phyloP scores from a whole-genome alignment of 2,113 vertebrate species.

The Pithys albifrons region DNA sequence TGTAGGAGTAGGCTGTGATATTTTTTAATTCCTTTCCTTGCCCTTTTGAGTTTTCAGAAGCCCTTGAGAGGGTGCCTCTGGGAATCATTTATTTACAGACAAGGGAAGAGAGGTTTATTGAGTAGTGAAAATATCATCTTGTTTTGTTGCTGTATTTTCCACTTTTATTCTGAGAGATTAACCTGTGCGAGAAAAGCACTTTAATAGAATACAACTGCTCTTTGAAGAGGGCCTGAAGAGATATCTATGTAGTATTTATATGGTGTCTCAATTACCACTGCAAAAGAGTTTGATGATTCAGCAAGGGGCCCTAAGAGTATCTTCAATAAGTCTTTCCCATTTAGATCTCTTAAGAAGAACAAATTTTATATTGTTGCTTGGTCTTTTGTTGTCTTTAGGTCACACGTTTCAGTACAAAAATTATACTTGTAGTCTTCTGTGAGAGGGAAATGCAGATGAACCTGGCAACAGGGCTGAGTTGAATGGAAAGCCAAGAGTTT shows the following conservation, averaged over 20 bases:
- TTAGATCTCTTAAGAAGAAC: constrained; percentile 46
- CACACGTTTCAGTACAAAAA: constrained; percentile 2
- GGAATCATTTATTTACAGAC: constrained; percentile 62
- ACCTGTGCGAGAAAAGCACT: constrained; percentile 57
- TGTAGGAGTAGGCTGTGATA: background rate
- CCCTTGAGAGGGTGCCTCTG: background rate
- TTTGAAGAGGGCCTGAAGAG: constrained; percentile 51
- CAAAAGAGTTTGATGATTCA: constrained; percentile 65
- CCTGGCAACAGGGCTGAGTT: background rate
- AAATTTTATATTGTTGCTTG: constrained; percentile 23
- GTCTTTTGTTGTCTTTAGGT: constrained; percentile 31
- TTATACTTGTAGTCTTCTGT: background rate
- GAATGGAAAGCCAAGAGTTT: background rate
- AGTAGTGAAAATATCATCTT: constrained; percentile 52
- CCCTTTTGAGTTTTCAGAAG: background rate
- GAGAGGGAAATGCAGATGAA: constrained; percentile 20
- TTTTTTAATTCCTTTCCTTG: constrained; percentile 16
- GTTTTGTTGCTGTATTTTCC: constrained; percentile 52
- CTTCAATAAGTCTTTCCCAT: constrained; percentile 46
- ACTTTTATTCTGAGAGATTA: constrained; percentile 61
- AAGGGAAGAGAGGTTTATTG: constrained; percentile 42
- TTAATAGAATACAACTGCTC: constrained; percentile 45
- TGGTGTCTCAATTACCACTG: constrained; percentile 56
- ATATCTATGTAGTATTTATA: constrained; percentile 66
- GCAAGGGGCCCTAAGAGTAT: constrained; percentile 3